Conservation (phyloP, 2,113 vertebrate genomes). For the Sander vitreus region DNA sequence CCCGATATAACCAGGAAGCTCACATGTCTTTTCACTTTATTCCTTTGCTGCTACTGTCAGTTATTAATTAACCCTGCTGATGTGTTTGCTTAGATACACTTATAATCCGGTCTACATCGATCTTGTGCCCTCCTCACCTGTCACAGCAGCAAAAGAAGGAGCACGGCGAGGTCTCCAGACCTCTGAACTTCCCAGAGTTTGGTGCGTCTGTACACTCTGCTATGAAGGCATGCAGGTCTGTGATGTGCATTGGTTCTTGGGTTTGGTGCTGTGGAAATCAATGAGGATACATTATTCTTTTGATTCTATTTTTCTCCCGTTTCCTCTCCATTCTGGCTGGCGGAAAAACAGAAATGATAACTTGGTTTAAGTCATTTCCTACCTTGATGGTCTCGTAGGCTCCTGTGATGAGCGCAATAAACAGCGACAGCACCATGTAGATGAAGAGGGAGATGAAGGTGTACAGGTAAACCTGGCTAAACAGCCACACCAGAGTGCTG, state of each 20-base stretch:
- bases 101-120: neutral
- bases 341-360: neutral
- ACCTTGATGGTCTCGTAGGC: conserved; percentile 97
- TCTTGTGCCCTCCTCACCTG: conserved; percentile 76
- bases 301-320: fast-evolving
- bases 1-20: neutral
- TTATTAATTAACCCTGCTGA: neutral
- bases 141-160: conserved; percentile 92
- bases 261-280: conserved; percentile 87
- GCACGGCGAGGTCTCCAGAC: conserved; percentile 87
- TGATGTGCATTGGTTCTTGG: conserved; percentile 84
- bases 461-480: conserved; percentile 94
- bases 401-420: conserved; percentile 97
- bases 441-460: conserved; percentile 98
- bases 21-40: neutral
- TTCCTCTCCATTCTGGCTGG: neutral
- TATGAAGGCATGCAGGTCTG: conserved; percentile 91
- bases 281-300: neutral
- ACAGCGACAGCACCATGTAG: conserved; percentile 98
- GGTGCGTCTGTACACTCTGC: conserved; percentile 92
- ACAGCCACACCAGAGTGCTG: conserved; percentile 83
- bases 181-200: conserved; percentile 90
- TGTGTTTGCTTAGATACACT: neutral
- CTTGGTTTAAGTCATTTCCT: neutral
- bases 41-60: neutral